Base-by-base conservation (phyloP, 2,888 invertebrate species). In the Sarcophaga rosellei region DNA sequence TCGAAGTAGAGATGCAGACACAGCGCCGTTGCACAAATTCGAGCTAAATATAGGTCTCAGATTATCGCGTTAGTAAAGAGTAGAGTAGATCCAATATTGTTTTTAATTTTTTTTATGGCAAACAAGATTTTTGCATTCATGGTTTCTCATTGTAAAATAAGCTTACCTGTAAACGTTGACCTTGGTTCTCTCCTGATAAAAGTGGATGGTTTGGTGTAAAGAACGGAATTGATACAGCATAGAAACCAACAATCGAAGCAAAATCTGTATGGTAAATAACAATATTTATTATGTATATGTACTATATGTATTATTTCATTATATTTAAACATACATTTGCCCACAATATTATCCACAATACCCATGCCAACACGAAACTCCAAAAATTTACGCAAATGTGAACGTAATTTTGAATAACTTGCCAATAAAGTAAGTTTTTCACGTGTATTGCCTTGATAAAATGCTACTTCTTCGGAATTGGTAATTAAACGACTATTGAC, bases 401-500 rank as follows among this genome's bases (percentile, higher is more conserved):
- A 94, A 35, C 97, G 95, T 92, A 99, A 94, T 94, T 97, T 98
- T 90, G 97, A 96, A 93, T 98, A 99, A 90, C 98, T 97, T 15
- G 97, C 96, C 82, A 98, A 93, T 15, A 99, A 94, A 0, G 98
- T 99, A 65, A 96, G 94, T 92, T 97, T 97, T 92, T 99, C 99
- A 20, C 98, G 95, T 87, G 95, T 95, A 90, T 97, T 97, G 88
- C 97, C 97, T 94, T 97, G 95, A 90, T 96, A 96, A 91, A 96
- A 96, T 76, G 93, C 93, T 47, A 93, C 91, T 93, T 99, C 99
- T 93, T 99, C 99, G 0, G 99, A 97, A 93, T 99, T 99, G 0
- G 99, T 98, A 85, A 99, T 99, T 47, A 99, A 94, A 74, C 99
- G 95, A 3, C 99, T 98, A 93, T 99, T 98, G 53, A 99, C 98